phyloP scores from a whole-genome alignment of 2,797 vertebrate species.

The Pygocentrus nattereri region DNA sequence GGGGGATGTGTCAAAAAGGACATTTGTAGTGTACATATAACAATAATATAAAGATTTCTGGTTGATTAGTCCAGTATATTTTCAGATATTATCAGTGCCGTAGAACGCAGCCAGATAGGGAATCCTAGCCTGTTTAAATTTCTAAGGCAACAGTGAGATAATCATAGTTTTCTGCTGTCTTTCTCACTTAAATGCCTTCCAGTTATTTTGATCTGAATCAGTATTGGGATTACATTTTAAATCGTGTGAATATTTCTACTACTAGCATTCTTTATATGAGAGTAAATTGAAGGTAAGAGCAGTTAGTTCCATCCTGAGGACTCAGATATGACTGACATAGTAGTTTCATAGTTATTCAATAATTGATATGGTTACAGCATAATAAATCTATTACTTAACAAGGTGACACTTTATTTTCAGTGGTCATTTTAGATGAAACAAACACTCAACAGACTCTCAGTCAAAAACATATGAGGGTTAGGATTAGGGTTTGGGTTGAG shows the following conservation, averaged over 20 bases:
- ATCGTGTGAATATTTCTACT: background rate
- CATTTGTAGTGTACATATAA: constrained; percentile 12
- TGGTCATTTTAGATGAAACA: too few species aligned
- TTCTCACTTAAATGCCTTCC: background rate
- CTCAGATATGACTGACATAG: too few species aligned
- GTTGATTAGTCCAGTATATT: constrained; percentile 3
- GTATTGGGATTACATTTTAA: constrained; percentile 8
- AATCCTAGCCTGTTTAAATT: background rate
- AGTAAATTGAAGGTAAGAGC: too few species aligned
- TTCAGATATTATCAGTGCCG: constrained; percentile 17
- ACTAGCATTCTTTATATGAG: constrained; percentile 6
- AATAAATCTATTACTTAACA: too few species aligned
- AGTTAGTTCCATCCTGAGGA: background rate
- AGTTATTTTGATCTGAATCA: background rate
- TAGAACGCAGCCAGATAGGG: background rate
- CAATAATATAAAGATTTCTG: constrained; percentile 18
- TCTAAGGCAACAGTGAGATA: background rate
- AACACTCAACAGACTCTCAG: too few species aligned
- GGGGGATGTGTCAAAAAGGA: constrained; percentile 28
- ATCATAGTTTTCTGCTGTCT: background rate
- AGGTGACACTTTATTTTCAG: too few species aligned
- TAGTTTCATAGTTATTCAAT: too few species aligned
- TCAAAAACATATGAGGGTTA: too few species aligned
- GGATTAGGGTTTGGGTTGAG: too few species aligned
- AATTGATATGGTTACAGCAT: too few species aligned